phyloP scores from a whole-genome alignment of 2,888 invertebrate species.

The Chymomyza procnemis region DNA sequence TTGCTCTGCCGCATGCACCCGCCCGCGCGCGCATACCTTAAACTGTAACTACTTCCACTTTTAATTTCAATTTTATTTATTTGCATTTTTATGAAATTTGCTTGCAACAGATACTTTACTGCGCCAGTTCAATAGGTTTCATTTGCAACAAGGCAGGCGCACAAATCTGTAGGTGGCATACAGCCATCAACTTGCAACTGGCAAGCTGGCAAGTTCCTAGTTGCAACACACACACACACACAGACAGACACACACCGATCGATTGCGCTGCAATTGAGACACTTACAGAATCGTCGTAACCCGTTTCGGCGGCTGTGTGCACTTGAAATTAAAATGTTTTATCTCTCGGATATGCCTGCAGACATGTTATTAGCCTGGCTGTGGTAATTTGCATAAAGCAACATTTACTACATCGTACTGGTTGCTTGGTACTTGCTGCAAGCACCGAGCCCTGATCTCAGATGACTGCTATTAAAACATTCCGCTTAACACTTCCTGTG shows the following conservation, averaged over 20 bases:
- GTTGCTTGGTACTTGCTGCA: background rate
- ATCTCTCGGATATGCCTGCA: slow-evolving; percentile 46
- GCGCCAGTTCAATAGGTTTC: slow-evolving; percentile 18
- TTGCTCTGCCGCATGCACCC: background rate
- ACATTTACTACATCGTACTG: background rate
- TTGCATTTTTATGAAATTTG: slow-evolving; percentile 48
- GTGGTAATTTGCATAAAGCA: slow-evolving; percentile 65
- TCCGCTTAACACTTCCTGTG: slow-evolving; percentile 73
- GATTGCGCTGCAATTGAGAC: slow-evolving; percentile 55
- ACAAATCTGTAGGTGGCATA: background rate
- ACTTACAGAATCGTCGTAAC: slow-evolving; percentile 14
- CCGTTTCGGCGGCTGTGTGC: slow-evolving; percentile 33
- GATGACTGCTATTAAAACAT: slow-evolving; percentile 63
- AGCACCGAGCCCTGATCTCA: slow-evolving; percentile 12
- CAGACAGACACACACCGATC: slow-evolving; percentile 23
- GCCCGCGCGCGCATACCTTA: background rate
- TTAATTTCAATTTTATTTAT: slow-evolving; percentile 73
- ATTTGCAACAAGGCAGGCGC: slow-evolving; percentile 15
- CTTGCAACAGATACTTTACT: background rate
- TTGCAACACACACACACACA: background rate
- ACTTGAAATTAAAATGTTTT: slow-evolving; percentile 66
- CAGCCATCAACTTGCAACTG: background rate
- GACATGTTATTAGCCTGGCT: slow-evolving; percentile 59
- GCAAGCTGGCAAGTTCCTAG: slow-evolving; percentile 1
- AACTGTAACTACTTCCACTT: slow-evolving; percentile 64